Evolutionary conservation across 2,113 vertebrate genomes (phyloP).

Genomic region (Paedocypris sp.): DNA sequence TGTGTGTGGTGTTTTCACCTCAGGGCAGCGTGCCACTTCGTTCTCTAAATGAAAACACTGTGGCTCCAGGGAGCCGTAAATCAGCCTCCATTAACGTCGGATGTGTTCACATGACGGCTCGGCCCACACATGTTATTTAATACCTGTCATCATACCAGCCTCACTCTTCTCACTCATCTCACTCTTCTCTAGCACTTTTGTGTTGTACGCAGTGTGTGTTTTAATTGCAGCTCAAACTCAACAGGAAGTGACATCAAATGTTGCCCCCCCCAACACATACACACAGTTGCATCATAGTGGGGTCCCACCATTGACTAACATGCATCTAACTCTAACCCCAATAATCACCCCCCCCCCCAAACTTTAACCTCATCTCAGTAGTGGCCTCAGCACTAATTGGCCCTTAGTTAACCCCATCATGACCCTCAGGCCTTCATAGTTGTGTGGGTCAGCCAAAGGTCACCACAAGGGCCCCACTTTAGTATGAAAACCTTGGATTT

Average conservation of each 20-base stretch:
- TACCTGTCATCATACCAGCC: neutral
- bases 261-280: no score
- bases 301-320: no score
- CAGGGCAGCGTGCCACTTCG: neutral
- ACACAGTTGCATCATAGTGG: no score
- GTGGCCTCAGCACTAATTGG: no score
- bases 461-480: no score
- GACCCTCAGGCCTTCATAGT: no score
- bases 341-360: no score
- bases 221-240: neutral
- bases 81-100: constrained; percentile 7
- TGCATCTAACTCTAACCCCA: no score
- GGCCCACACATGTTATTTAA: constrained; percentile 7
- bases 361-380: no score
- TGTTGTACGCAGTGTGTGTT: neutral
- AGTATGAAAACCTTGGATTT: no score
- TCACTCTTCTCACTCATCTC: neutral
- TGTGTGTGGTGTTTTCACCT: constrained; percentile 3
- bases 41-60: constrained; percentile 13
- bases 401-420: no score
- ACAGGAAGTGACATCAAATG: neutral
- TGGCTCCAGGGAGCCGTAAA: constrained; percentile 9
- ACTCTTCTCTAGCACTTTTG: neutral
- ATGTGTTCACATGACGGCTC: neutral
- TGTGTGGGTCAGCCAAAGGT: no score